Conservation (phyloP, 2,113 vertebrate species). For the Haemorhous mexicanus region DNA sequence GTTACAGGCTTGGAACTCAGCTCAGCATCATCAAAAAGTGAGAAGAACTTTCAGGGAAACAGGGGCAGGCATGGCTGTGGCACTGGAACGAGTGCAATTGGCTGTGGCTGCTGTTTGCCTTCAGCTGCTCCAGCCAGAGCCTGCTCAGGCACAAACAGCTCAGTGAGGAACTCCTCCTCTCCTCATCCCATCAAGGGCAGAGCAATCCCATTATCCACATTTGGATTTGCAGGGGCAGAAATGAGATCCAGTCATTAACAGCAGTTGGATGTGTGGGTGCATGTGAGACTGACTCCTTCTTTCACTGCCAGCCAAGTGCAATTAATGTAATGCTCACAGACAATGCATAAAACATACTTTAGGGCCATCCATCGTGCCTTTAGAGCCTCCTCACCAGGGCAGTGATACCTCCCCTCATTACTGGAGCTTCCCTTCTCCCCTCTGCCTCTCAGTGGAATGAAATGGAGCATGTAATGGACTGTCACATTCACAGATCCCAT, state of each 20-base stretch:
- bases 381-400: background rate
- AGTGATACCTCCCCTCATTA: background rate
- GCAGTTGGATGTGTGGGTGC: background rate
- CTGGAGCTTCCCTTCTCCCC: background rate
- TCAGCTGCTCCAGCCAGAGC: background rate
- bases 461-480: slow-evolving; percentile 42
- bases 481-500: background rate
- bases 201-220: background rate
- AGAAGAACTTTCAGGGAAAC: slow-evolving; percentile 1
- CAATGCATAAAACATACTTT: background rate
- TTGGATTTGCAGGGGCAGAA: background rate
- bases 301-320: background rate
- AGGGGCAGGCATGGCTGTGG: background rate
- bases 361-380: background rate
- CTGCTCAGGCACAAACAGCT: background rate
- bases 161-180: background rate
- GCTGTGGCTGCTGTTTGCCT: background rate
- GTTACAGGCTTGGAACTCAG: slow-evolving; percentile 13
- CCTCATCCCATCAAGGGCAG: background rate
- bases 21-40: background rate
- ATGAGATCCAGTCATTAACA: background rate
- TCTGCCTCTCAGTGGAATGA: background rate
- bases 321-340: background rate
- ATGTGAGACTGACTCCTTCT: background rate
- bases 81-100: background rate